Base-by-base conservation (phyloP, 2,888 invertebrate genomes). In the Dicyrtoma fusca region DNA sequence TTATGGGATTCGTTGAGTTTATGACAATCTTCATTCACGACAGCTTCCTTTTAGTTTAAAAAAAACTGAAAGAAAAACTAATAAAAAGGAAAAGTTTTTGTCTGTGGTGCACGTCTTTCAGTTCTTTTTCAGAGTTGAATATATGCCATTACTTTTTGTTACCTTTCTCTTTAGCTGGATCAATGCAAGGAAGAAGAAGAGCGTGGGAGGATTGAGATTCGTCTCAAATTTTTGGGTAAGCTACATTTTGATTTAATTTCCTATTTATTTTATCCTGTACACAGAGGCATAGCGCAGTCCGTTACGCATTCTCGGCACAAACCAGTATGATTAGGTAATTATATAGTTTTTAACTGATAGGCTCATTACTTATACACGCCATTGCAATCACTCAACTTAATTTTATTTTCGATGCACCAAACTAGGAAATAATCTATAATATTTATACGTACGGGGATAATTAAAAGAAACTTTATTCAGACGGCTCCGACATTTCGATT, bases 101-200 rank as follows among this genome's bases (percentile, higher is more conserved):
- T 4, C 59, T 59, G 62, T 47, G 63, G 62, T 47, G 63, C 55
- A 55, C 11, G 61, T 61, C 72, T 23, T 51, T 71, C 21, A 34
- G 34, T 34, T 34, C 34, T 8, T 34, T 34, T 61, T 23, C 42
- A 34, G 34, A 34, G 34, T 44, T 51, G 47, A 13, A 47, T 55
- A 34, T 55, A 63, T 51, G 51, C 21, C 21, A 55, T 62, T 47
- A 42, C 42, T 44, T 57, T 57, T 61, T 69, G 17, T 42, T 70
- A 53, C 26, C 51, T 49, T 69, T 61, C 11, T 45, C 10, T 53
- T 21, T 66, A 78, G 76, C 55, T 78, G 73, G 75, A 75, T 44
- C 72, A 74, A 44, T 75, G 76, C 66, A 74, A 69, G 17, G 72
- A 57, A 21, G 75, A 71, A 19, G 73, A 68, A 42, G 76, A 75